These are phyloP conservation scores for Operophtera brumata DNA, from an alignment of 2,888 invertebrate genomes.

Conservation along the genomic window DNA sequence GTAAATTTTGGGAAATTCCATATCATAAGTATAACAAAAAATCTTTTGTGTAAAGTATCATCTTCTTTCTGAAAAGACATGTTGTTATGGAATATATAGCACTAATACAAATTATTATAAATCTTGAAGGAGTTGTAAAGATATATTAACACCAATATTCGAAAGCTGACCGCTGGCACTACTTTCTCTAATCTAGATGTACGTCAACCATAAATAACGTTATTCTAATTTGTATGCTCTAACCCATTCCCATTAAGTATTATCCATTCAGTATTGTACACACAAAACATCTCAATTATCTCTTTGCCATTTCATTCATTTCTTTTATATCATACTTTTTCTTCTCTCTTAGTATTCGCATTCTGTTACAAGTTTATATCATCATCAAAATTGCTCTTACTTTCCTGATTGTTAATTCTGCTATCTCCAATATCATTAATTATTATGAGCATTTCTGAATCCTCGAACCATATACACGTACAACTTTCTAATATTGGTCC, in stretches of 20 bases:
- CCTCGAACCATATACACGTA: slow-evolving; percentile 67
- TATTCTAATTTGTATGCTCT: slow-evolving; percentile 64
- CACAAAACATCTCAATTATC: slow-evolving; percentile 48
- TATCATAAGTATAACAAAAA: background rate
- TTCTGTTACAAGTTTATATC: slow-evolving; percentile 4
- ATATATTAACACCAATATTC: slow-evolving; percentile 69
- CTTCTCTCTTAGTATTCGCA: background rate
- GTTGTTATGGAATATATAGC: slow-evolving; percentile 7
- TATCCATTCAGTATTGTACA: slow-evolving; percentile 61
- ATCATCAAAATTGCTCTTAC: slow-evolving; percentile 1
- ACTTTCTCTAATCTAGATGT: slow-evolving; percentile 67
- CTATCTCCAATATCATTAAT: slow-evolving; percentile 14
- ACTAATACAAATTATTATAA: slow-evolving; percentile 35
- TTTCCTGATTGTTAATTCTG: slow-evolving; percentile 15
- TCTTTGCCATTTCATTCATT: slow-evolving; percentile 17
- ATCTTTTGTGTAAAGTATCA: background rate
- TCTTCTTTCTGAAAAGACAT: background rate
- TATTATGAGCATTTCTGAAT: slow-evolving; percentile 28
- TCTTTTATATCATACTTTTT: no score
- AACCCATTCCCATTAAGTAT: no score
- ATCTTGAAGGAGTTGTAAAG: slow-evolving; percentile 67
- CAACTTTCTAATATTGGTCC: slow-evolving; percentile 82
- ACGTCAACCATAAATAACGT: slow-evolving; percentile 58
- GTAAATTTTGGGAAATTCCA: background rate
- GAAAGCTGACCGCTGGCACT: slow-evolving; percentile 77